These are phyloP conservation scores for Eleutherodactylus coqui DNA, from an alignment of 2,797 vertebrate species.

Conservation along the genomic window DNA sequence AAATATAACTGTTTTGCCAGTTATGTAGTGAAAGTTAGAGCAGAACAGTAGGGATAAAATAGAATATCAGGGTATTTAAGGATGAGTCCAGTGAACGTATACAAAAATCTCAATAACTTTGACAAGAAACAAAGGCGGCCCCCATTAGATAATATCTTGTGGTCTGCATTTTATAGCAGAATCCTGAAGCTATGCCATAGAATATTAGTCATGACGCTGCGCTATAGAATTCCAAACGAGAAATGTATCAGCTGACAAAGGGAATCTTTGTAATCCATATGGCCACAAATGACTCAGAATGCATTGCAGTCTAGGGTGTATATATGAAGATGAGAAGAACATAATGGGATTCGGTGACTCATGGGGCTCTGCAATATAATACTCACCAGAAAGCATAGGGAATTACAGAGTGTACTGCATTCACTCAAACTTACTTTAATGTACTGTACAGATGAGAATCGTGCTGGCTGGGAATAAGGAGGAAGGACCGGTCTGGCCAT, in stretches of 20 bases:
- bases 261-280: constrained; percentile 57
- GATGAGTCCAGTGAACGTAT: not conserved
- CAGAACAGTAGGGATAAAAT: not conserved
- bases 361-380: constrained; percentile 55
- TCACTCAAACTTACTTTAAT: constrained; percentile 31
- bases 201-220: constrained; percentile 34
- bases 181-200: constrained; percentile 41
- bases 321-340: constrained; percentile 27
- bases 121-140: not conserved
- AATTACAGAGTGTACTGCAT: constrained; percentile 35
- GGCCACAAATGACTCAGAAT: constrained; percentile 57
- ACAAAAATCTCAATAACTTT: constrained; percentile 16
- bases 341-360: constrained; percentile 52
- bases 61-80: constrained; percentile 27
- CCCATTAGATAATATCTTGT: constrained; percentile 50
- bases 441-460: not conserved
- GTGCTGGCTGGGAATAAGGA: constrained; percentile 1
- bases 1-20: not conserved
- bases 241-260: constrained; percentile 52
- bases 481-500: not conserved
- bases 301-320: constrained; percentile 48
- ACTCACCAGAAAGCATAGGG: constrained; percentile 48
- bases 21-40: not conserved
- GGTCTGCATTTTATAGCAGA: constrained; percentile 35
- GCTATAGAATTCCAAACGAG: constrained; percentile 41